A percentile compares a stretch with the other conserved stretches of the same genome.
Evolutionary conservation across 2,888 invertebrate genomes (phyloP).

Genomic region (Prionchulus punctatus): DNA sequence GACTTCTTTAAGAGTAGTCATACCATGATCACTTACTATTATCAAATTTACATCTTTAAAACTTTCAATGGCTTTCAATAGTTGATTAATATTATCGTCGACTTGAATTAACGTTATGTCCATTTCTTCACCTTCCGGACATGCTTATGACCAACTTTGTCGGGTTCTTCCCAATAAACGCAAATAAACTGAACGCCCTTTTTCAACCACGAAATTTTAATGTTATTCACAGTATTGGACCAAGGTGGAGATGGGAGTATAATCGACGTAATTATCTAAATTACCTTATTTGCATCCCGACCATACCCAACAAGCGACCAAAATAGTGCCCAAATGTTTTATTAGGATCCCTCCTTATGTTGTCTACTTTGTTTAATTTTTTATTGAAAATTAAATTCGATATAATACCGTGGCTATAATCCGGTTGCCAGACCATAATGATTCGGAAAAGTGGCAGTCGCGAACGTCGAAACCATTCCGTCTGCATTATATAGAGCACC

Average conservation of each 20-base stretch:
- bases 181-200: slow-evolving; percentile 15
- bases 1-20: slow-evolving; percentile 13
- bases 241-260: too few species aligned
- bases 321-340: not conserved
- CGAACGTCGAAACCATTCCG: slow-evolving; percentile 6
- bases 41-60: slow-evolving; percentile 20
- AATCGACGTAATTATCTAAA: not conserved
- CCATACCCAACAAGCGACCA: slow-evolving; percentile 11
- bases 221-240: not conserved
- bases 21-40: slow-evolving; percentile 28
- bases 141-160: slow-evolving; percentile 21
- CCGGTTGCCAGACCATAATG: slow-evolving; percentile 12
- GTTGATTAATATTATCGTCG: slow-evolving; percentile 4
- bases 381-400: slow-evolving; percentile 6
- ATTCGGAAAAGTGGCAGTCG: slow-evolving; percentile 11
- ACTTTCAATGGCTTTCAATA: not conserved
- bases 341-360: not conserved
- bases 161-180: slow-evolving; percentile 27
- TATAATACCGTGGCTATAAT: slow-evolving; percentile 11
- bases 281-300: slow-evolving; percentile 3
- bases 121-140: slow-evolving; percentile 15
- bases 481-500: not conserved
- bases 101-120: not conserved
- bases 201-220: slow-evolving; percentile 18
- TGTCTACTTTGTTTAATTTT: not conserved